Base-by-base conservation (phyloP, 1,140 invertebrate genomes). In the Armadillidium nasatum region DNA sequence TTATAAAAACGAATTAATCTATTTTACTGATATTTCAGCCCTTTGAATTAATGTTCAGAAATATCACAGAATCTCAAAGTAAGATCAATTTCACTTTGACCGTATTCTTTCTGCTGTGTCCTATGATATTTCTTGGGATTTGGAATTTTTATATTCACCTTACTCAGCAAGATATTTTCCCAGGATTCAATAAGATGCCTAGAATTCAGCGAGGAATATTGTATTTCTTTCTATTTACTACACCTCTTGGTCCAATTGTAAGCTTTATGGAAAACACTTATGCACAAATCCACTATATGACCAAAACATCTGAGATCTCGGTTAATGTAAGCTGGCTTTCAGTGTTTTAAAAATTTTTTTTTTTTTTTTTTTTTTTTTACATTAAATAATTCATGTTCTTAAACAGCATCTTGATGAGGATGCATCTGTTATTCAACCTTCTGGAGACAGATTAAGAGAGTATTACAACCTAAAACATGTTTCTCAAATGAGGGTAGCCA, bases 1-100 rank as follows among this genome's bases (percentile, higher is more conserved):
- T 1, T n/a, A 6, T 33, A 33, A 3, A 33, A 33, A 1, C 33
- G 2, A 33, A 33, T 33, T 33, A 33, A 33, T 33, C 2, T 33
- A 6, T 33, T 33, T 33, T 33, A 33, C 1, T 60, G 19, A 60
- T 60, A 60, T 60, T 60, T 60, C 50, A 60, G 50, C 50, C 50
- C 7, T 19, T 60, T 19, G 50, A 60, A 60, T 15, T 60, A 19
- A 66, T 74, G 46, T 74, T 74, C 60, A 67, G 60, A 23, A 74
- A 74, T 43, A 67, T 74, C 44, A 67, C 44, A 4, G 73, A 81
- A 45, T 75, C 72, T 60, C 50, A 60, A 60, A 60, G 50, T 19
- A 60, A 60, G 19, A 19, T 60, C 11, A 60, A 60, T 19, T 60
- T 60, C 19, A 19, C 19, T 3, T 19, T 60, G 11, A 60, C 50